phyloP scores from a whole-genome alignment of 2,113 vertebrate genomes.

The Ophiodon elongatus region DNA sequence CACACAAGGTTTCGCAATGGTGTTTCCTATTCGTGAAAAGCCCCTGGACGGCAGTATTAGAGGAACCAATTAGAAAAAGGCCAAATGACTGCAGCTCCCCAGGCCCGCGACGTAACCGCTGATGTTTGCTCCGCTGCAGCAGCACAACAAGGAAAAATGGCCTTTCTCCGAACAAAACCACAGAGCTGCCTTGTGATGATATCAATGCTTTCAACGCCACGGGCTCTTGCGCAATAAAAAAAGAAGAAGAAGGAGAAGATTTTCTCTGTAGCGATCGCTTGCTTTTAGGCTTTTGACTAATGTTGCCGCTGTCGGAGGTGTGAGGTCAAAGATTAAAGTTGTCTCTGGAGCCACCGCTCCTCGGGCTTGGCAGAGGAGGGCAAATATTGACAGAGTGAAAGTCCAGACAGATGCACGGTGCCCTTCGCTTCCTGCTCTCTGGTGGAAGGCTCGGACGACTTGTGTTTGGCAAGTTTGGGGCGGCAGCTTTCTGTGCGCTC shows the following conservation, averaged over 20 bases:
- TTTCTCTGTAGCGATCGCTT: too few relatives aligned
- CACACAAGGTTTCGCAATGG: slow-evolving; percentile 5
- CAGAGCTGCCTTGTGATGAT: slow-evolving; percentile 43
- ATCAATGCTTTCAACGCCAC: slow-evolving; percentile 13
- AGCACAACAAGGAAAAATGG: slow-evolving; percentile 25
- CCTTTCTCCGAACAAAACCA: not conserved
- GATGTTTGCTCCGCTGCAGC: slow-evolving; percentile 26
- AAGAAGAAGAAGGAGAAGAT: not conserved
- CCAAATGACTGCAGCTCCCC: slow-evolving; percentile 9
- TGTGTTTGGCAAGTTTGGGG: slow-evolving; percentile 7
- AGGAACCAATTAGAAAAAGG: slow-evolving; percentile 53
- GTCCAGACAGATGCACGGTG: slow-evolving; percentile 47
- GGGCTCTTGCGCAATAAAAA: slow-evolving; percentile 37
- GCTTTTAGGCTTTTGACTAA: slow-evolving; percentile 26
- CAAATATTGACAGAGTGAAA: slow-evolving; percentile 76
- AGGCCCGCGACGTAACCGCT: not conserved
- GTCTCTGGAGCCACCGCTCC: slow-evolving; percentile 16
- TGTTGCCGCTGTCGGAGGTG: slow-evolving; percentile 18
- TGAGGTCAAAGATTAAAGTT: slow-evolving; percentile 56
- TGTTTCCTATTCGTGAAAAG: slow-evolving; percentile 40
- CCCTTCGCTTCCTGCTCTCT: slow-evolving; percentile 26
- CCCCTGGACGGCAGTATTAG: slow-evolving; percentile 53
- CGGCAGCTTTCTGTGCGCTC: slow-evolving; percentile 23
- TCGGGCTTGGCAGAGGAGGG: slow-evolving; percentile 22
- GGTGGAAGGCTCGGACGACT: slow-evolving; percentile 3